Base-by-base conservation (phyloP, 2,888 invertebrate genomes). In the Lysandra bellargus region DNA sequence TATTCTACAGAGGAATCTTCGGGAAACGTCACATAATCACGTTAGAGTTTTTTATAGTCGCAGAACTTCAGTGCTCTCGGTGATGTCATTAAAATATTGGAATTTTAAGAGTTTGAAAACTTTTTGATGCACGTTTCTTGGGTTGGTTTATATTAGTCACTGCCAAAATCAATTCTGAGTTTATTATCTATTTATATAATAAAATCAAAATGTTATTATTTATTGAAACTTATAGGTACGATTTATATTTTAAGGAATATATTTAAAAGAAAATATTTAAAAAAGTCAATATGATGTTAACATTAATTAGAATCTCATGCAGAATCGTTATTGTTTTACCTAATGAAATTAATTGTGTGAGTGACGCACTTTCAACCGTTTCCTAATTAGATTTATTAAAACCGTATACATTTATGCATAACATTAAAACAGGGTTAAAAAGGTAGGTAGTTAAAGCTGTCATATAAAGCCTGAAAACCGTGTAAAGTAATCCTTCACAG, bases 1-100 rank as follows among this genome's bases (percentile, higher is more conserved):
- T 57, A 76, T 76, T 76, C 53, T 33, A 30, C 53, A 57, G 53
- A 14, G 53, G 76, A 76, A 76, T 76, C 49, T 75, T 75, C 53
- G 33, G 30, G 33, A 57, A 76, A 57, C 30, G n/a, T 44, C 44
- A 40, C 40, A 44, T 44, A 74, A 74, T 44, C 44, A 74, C 74
- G 74, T 74, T 74, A 44, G 74, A 6, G 9, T n/a, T 74, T 74
- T 74, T 74, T 44, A 40, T 23, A 40, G n/a, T 44, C 44, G 6
- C 5, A 4, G 9, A 14, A 69, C 69, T 69, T 12, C 30, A 69
- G 57, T 57, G 57, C 57, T 57, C 69, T 37, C 2, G 17, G 33
- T 37, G 69, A 14, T 37, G 33, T 37, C 5, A 69, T 37, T 69
- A 69, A 69, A 69, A 69, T 69, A 33, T 33, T 69, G 69, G 33